These are phyloP conservation scores for Eugnorisma glareosa DNA, from an alignment of 2,888 invertebrate genomes.

Conservation along the genomic window DNA sequence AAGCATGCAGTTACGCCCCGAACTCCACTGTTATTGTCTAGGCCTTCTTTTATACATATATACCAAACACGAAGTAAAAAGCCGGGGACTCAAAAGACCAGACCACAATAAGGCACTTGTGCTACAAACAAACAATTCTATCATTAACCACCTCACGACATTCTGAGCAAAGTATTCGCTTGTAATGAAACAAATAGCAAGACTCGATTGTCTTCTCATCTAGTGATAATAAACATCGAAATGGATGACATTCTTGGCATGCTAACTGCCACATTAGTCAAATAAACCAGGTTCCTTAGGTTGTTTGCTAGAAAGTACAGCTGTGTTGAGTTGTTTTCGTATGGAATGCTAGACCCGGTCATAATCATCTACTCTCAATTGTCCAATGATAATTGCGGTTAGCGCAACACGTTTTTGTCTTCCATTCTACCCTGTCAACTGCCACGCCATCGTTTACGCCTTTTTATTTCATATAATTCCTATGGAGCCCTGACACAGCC, in stretches of 20 bases:
- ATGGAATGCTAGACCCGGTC: background rate
- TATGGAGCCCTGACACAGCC: no score
- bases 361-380: background rate
- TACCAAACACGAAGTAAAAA: background rate
- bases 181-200: slow-evolving; percentile 38
- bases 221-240: slow-evolving; percentile 28
- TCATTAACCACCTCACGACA: slow-evolving; percentile 24
- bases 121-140: slow-evolving; percentile 18
- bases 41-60: no score
- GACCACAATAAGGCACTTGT: background rate
- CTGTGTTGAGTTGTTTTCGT: background rate
- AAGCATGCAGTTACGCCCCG: background rate
- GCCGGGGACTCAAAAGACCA: background rate
- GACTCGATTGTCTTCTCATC: slow-evolving; percentile 32
- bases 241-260: slow-evolving; percentile 35
- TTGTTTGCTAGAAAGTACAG: background rate
- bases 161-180: slow-evolving; percentile 33
- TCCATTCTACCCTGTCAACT: background rate
- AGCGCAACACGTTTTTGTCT: background rate
- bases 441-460: background rate
- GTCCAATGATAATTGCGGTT: background rate
- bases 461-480: background rate
- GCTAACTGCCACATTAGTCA: background rate
- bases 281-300: background rate
- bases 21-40: background rate